Evolutionary conservation across 1,140 invertebrate genomes (phyloP).

Genomic region (Drosophila nasuta): DNA sequence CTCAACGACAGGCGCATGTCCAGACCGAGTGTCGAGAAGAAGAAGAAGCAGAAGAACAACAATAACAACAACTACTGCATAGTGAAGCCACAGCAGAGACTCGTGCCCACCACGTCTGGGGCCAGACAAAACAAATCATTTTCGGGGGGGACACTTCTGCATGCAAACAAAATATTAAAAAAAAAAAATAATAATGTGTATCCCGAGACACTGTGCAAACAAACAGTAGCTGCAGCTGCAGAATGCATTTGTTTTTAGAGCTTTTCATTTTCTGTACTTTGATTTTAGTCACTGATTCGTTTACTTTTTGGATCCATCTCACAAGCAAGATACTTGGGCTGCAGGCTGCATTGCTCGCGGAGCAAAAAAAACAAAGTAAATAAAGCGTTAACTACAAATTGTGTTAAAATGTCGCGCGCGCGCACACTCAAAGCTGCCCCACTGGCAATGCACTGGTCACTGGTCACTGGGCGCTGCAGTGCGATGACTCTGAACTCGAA

Average conservation of each 20-base stretch:
- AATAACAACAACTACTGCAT: neutral
- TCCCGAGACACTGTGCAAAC: conserved; percentile 68
- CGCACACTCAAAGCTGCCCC: conserved; percentile 35
- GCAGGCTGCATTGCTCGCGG: conserved; percentile 67
- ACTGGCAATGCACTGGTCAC: conserved; percentile 23
- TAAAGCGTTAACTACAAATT: conserved; percentile 53
- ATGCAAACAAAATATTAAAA: conserved; percentile 62
- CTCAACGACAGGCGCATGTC: conserved; percentile 34
- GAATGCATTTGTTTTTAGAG: neutral
- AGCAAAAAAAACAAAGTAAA: conserved; percentile 52
- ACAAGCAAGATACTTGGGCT: conserved; percentile 47
- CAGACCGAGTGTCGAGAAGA: conserved; percentile 13
- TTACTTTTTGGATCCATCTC: conserved; percentile 83
- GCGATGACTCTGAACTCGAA: conserved; percentile 58
- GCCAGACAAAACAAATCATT: conserved; percentile 81
- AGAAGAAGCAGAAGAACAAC: neutral
- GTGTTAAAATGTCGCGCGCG: conserved; percentile 35
- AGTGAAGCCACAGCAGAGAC: conserved; percentile 20
- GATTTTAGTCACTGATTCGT: conserved; percentile 30
- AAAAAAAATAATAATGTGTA: conserved; percentile 43
- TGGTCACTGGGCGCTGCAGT: conserved; percentile 68
- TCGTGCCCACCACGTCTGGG: conserved; percentile 40
- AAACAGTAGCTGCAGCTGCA: conserved; percentile 57
- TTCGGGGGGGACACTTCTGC: conserved; percentile 53
- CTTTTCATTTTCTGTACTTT: neutral